Percentiles rank a stretch among this genome's conserved stretches.
These are phyloP conservation scores for Ceratoteleas bidentatus DNA, from an alignment of 1,140 invertebrate species.

Conservation along the genomic window DNA sequence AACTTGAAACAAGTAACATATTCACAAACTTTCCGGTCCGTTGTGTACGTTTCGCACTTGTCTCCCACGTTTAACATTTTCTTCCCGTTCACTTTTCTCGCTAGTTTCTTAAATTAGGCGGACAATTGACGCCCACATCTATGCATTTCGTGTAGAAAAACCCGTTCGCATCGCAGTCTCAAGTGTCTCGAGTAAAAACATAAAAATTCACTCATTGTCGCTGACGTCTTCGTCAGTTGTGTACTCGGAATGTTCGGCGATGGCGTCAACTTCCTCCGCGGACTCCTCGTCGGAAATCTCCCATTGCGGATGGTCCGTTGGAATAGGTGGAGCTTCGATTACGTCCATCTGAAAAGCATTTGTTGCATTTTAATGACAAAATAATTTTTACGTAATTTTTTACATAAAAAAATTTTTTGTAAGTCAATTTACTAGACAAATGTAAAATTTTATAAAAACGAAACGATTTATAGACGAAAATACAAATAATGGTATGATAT, in stretches of 20 bases:
- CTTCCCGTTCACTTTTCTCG: constrained; percentile 8
- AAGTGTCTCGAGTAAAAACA: constrained; percentile 62
- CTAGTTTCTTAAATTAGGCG: constrained; percentile 53
- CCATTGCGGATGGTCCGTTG: constrained; percentile 97
- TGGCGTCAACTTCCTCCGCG: constrained; percentile 87
- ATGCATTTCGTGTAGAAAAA: constrained; percentile 62
- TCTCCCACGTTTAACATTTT: too few species aligned
- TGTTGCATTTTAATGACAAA: too few species aligned
- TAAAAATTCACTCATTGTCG: constrained; percentile 79
- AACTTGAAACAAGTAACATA: too few species aligned
- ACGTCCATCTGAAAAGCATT: constrained; percentile 89
- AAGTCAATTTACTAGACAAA: too few species aligned
- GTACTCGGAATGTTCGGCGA: constrained; percentile 86
- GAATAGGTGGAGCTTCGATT: constrained; percentile 94
- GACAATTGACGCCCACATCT: constrained; percentile 39
- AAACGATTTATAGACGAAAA: too few species aligned
- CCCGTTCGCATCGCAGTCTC: constrained; percentile 65
- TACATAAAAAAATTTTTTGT: too few species aligned
- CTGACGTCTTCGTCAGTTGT: constrained; percentile 87
- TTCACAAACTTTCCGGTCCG: too few species aligned
- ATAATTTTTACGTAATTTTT: too few species aligned
- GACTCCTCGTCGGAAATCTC: constrained; percentile 96
- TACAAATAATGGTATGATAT: too few species aligned
- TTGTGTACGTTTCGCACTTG: too few species aligned
- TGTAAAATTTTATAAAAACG: too few species aligned